Percentiles rank a stretch among this genome's conserved stretches.
Evolutionary conservation across 2,888 invertebrate genomes (phyloP).

Genomic region (Pachymerium ferrugineum): DNA sequence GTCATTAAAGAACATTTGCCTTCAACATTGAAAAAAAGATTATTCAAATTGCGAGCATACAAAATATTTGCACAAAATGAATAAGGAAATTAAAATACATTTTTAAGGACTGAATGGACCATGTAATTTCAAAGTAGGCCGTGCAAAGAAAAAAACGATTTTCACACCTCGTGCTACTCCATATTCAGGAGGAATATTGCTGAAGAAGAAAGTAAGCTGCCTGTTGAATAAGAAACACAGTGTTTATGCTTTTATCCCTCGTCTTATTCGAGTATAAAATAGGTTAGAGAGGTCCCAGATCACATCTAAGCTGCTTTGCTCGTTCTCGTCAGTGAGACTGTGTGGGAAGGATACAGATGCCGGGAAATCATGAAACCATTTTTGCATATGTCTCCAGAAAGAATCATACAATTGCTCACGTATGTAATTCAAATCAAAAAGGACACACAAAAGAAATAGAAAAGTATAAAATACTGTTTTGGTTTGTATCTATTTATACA

Average conservation of each 20-base stretch:
- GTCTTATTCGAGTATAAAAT: conserved; percentile 27
- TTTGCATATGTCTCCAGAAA: not conserved
- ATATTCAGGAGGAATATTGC: not conserved
- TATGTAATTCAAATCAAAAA: too few species aligned
- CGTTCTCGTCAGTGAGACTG: not conserved
- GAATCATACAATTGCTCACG: not conserved
- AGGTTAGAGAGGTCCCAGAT: conserved; percentile 27
- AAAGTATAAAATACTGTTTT: too few species aligned
- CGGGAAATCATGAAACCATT: conserved; percentile 22
- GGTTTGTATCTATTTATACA: too few species aligned
- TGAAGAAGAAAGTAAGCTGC: not conserved
- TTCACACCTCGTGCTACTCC: conserved; percentile 14
- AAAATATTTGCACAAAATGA: too few species aligned
- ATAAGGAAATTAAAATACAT: too few species aligned
- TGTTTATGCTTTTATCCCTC: conserved; percentile 22
- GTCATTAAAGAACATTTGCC: not conserved
- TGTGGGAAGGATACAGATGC: conserved; percentile 23
- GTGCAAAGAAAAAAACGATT: not conserved
- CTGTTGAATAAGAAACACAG: conserved; percentile 25
- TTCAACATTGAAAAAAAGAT: not conserved
- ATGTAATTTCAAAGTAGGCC: too few species aligned
- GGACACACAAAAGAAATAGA: too few species aligned
- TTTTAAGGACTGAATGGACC: too few species aligned
- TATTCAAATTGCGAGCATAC: too few species aligned
- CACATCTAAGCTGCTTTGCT: not conserved